These are phyloP conservation scores for Caenorhabditis briggsae DNA, from an alignment of 1,140 invertebrate genomes.

Conservation along the genomic window DNA sequence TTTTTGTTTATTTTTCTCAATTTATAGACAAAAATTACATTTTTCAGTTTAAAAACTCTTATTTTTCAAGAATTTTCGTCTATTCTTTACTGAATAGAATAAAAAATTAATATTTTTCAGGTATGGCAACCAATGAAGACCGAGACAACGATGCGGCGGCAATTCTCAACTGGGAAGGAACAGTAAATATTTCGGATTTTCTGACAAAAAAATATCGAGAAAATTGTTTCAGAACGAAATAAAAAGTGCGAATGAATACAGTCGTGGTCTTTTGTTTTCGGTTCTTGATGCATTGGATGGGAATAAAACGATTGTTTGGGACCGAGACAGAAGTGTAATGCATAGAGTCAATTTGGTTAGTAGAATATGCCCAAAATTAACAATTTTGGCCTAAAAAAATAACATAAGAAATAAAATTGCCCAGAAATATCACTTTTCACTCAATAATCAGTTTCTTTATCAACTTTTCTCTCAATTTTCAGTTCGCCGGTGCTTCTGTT, in stretches of 20 bases:
- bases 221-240: slow-evolving; percentile 28
- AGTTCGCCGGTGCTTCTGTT: slow-evolving; percentile 40
- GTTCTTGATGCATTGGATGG: slow-evolving; percentile 57
- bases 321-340: slow-evolving; percentile 42
- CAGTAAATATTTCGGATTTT: not conserved
- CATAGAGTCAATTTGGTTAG: slow-evolving; percentile 58
- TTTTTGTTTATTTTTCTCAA: too few species aligned
- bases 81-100: not conserved
- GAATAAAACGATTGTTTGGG: slow-evolving; percentile 62
- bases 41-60: not conserved
- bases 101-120: not conserved
- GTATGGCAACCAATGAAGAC: slow-evolving; percentile 30
- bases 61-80: not conserved
- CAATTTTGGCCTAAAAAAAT: not conserved
- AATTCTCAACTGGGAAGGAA: slow-evolving; percentile 41
- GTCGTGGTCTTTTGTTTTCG: slow-evolving; percentile 43
- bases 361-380: not conserved
- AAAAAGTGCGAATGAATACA: slow-evolving; percentile 48
- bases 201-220: not conserved
- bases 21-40: not conserved
- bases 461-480: not conserved
- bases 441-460: too few species aligned
- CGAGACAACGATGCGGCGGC: slow-evolving; percentile 28
- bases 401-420: not conserved
- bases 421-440: too few species aligned